Percentiles rank a stretch among this genome's conserved stretches.
These are phyloP conservation scores for Thunnus thynnus DNA, from an alignment of 2,113 vertebrate genomes.

Conservation along the genomic window DNA sequence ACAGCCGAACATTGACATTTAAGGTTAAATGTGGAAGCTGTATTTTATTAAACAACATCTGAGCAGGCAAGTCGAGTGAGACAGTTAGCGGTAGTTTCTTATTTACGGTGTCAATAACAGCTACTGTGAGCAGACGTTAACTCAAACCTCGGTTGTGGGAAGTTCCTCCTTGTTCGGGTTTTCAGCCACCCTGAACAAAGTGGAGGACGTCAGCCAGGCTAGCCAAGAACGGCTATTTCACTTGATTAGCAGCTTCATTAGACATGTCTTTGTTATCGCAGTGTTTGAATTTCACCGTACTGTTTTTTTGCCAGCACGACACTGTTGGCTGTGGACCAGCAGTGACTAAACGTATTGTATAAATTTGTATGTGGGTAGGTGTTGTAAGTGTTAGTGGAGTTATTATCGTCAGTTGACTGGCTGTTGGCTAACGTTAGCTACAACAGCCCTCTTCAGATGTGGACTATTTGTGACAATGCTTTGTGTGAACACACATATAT, in stretches of 20 bases:
- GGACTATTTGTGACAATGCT: conserved; percentile 58
- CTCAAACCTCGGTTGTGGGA: conserved; percentile 73
- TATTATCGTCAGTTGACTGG: conserved; percentile 68
- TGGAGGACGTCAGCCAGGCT: conserved; percentile 79
- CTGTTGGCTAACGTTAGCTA: conserved; percentile 74
- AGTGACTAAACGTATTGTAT: conserved; percentile 47
- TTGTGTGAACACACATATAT: conserved; percentile 51
- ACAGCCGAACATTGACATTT: conserved; percentile 37
- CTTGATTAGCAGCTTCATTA: conserved; percentile 69
- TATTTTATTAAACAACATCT: conserved; percentile 31
- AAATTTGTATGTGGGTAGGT: conserved; percentile 49
- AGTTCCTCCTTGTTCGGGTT: conserved; percentile 80
- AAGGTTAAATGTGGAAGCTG: conserved; percentile 34
- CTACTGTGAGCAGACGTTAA: conserved; percentile 61
- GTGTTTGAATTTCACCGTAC: conserved; percentile 25
- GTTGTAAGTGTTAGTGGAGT: conserved; percentile 65
- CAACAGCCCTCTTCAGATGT: conserved; percentile 43
- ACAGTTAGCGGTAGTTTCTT: conserved; percentile 66
- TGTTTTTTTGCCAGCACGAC: conserved; percentile 33
- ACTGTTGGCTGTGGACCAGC: conserved; percentile 16
- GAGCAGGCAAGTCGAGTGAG: conserved; percentile 40
- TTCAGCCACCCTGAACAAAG: conserved; percentile 79
- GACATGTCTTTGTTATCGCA: conserved; percentile 67
- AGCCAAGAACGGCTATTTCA: conserved; percentile 70
- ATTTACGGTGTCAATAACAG: conserved; percentile 64